Percentiles rank a stretch among this genome's conserved stretches.
phyloP scores from a whole-genome alignment of 2,113 vertebrate species.

The Tragelaphus imberbis region DNA sequence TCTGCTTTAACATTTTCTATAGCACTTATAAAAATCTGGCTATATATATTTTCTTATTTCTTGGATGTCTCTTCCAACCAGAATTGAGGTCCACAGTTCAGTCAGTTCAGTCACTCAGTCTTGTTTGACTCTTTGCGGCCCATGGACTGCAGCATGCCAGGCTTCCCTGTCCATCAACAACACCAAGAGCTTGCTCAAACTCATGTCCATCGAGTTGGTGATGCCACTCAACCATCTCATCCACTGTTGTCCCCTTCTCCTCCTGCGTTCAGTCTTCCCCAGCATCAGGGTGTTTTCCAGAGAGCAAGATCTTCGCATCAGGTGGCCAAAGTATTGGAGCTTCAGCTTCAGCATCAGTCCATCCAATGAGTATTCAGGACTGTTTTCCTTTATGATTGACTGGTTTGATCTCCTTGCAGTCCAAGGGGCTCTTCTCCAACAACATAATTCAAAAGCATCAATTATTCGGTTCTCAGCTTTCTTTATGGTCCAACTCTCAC shows the following conservation, averaged over 20 bases:
- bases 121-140: neutral
- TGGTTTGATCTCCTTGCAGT: neutral
- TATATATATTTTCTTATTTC: neutral
- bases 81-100: neutral
- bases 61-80: neutral
- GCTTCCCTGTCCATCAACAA: neutral
- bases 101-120: neutral
- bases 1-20: neutral
- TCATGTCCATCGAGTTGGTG: neutral
- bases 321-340: neutral
- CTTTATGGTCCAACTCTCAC: neutral
- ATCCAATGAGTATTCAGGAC: neutral
- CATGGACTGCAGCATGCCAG: neutral
- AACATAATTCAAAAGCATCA: neutral
- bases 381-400: neutral
- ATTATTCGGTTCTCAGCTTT: neutral
- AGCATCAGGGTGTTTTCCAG: neutral
- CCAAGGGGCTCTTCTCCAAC: neutral
- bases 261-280: neutral
- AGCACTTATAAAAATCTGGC: neutral
- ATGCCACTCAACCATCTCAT: neutral
- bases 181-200: accelerated
- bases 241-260: neutral
- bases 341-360: neutral
- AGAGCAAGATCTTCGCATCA: neutral